A percentile compares a stretch with the other conserved stretches of the same genome.
These are phyloP conservation scores for Acrocephalus arundinaceus DNA, from an alignment of 2,113 vertebrate genomes.

Conservation along the genomic window DNA sequence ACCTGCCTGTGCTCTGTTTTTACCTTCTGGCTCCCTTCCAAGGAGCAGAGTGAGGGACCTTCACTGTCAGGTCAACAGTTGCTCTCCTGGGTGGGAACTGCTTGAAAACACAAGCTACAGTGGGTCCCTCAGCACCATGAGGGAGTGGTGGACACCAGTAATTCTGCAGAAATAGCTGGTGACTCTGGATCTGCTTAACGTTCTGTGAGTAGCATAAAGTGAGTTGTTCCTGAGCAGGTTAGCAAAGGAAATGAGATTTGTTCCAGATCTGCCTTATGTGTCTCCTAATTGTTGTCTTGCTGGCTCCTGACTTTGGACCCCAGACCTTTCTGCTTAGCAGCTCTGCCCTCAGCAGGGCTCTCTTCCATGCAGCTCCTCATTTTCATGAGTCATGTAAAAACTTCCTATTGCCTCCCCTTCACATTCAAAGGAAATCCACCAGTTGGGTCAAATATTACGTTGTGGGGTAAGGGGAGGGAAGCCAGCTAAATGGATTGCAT, in stretches of 20 bases:
- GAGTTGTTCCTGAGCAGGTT: not conserved
- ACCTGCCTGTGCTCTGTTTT: not conserved
- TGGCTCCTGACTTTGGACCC: not conserved
- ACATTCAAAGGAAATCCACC: not conserved
- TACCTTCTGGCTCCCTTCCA: not conserved
- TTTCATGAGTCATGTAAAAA: not conserved
- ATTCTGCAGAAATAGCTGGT: not conserved
- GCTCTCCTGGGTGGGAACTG: not conserved
- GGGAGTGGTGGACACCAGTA: not conserved
- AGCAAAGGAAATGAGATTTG: conserved; percentile 5
- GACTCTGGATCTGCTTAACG: not conserved
- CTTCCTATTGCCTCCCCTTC: not conserved
- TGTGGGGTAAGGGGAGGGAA: not conserved
- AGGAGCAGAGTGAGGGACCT: not conserved
- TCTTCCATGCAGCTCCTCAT: not conserved
- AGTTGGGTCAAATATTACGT: not conserved
- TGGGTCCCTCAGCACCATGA: not conserved
- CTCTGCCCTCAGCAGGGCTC: not conserved
- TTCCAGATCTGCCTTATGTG: not conserved
- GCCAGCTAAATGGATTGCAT: not conserved
- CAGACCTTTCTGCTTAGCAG: not conserved
- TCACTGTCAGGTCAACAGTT: not conserved
- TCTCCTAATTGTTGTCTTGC: not conserved
- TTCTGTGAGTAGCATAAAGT: not conserved
- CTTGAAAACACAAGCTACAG: not conserved